Conservation (phyloP, 2,113 vertebrate species). For the Psettodes erumei region DNA sequence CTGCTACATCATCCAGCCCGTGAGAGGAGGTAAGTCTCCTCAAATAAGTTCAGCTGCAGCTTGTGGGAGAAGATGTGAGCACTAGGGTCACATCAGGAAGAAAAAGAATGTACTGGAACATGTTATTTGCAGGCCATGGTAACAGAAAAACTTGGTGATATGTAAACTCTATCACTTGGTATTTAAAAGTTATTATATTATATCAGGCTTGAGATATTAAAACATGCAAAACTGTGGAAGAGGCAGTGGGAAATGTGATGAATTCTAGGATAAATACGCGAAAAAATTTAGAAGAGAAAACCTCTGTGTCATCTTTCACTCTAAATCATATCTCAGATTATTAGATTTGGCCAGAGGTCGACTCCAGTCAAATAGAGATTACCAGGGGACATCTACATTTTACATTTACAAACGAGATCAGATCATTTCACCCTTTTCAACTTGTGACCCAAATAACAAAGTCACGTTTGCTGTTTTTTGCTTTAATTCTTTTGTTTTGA, state of each 20-base stretch:
- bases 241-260: not conserved
- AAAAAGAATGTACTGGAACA: constrained; percentile 17
- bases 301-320: not conserved
- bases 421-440: not conserved
- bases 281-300: not conserved
- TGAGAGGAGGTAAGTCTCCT: constrained; percentile 61
- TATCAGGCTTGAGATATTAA: not conserved
- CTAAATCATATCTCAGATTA: constrained; percentile 1
- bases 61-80: not conserved
- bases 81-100: not conserved
- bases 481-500: not conserved
- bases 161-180: not conserved
- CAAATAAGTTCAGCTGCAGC: not conserved
- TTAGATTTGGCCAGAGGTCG: constrained; percentile 9
- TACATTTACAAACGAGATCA: not conserved
- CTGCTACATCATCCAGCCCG: constrained; percentile 46
- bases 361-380: not conserved
- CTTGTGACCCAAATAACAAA: not conserved
- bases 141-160: not conserved
- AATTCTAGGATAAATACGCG: not conserved
- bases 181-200: not conserved
- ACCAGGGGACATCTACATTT: not conserved
- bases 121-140: not conserved
- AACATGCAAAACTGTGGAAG: not conserved
- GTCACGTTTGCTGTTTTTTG: not conserved